phyloP scores from a whole-genome alignment of 2,797 vertebrate genomes.

The Acanthurus tractus region DNA sequence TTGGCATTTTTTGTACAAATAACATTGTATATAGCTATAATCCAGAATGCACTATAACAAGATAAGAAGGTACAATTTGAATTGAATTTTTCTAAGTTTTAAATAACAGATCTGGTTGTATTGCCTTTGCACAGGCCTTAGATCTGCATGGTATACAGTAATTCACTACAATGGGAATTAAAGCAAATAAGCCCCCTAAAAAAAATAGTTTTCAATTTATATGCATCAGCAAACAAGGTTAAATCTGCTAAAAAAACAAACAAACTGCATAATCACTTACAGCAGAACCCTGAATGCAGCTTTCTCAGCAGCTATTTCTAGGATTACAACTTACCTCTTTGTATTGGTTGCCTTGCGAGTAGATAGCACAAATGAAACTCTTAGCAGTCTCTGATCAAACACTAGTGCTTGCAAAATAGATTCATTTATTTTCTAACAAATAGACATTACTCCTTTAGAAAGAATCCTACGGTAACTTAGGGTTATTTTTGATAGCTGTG shows the following conservation, averaged over 20 bases:
- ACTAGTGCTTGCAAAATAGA: constrained; percentile 76
- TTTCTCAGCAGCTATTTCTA: constrained; percentile 38
- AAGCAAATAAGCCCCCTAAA: constrained; percentile 34
- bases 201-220: constrained; percentile 28
- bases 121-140: constrained; percentile 53
- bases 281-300: constrained; percentile 53
- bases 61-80: constrained; percentile 68
- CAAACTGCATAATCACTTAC: constrained; percentile 24
- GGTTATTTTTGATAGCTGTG: constrained; percentile 69
- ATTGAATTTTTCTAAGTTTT: constrained; percentile 64
- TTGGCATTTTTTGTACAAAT: constrained; percentile 82
- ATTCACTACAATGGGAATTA: constrained; percentile 38
- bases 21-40: constrained; percentile 84
- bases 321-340: constrained; percentile 70
- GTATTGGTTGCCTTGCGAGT: constrained; percentile 75
- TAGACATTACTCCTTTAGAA: constrained; percentile 60
- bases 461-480: constrained; percentile 65
- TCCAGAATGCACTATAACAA: constrained; percentile 80
- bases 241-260: constrained; percentile 38
- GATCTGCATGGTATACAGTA: constrained; percentile 64
- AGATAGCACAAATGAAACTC: constrained; percentile 74
- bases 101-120: constrained; percentile 58
- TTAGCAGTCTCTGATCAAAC: constrained; percentile 70
- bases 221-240: constrained; percentile 50
- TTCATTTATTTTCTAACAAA: constrained; percentile 68